Conservation (phyloP, 2,113 vertebrate species). For the Corydoras sp. region DNA sequence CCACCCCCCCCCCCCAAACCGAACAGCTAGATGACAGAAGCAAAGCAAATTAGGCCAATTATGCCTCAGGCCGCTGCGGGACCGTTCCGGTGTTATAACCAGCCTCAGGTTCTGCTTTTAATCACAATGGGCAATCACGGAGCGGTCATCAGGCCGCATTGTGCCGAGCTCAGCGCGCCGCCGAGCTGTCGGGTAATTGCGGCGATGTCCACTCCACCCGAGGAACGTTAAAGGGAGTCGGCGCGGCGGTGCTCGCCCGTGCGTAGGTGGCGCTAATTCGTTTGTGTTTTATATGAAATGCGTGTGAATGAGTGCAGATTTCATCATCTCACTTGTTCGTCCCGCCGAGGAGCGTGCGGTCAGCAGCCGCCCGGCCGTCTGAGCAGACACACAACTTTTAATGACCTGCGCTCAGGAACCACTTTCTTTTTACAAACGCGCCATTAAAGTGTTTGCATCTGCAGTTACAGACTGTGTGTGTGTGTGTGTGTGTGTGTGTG, state of each 20-base stretch:
- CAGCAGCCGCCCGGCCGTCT: no score
- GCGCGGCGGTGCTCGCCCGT: background rate
- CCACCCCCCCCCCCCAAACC: no score
- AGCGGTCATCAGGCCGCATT: slow-evolving; percentile 14
- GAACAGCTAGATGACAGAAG: background rate
- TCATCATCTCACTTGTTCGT: slow-evolving; percentile 5
- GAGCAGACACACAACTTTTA: no score
- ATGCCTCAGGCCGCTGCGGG: slow-evolving; percentile 1
- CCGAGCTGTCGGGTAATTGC: slow-evolving; percentile 29
- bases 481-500: no score
- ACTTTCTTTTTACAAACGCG: no score
- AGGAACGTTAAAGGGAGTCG: background rate
- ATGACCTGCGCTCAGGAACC: no score
- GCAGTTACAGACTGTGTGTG: no score
- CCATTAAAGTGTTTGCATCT: no score
- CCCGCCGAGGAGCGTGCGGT: no score
- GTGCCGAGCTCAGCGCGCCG: background rate
- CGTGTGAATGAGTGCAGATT: background rate
- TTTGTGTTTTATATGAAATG: background rate
- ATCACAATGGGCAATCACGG: slow-evolving; percentile 42
- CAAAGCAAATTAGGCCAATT: slow-evolving; percentile 40
- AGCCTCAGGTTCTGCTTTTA: slow-evolving; percentile 29
- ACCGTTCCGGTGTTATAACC: slow-evolving; percentile 14
- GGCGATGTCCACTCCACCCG: background rate
- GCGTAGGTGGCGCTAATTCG: slow-evolving; percentile 12